These are phyloP conservation scores for Orussus abietinus DNA, from an alignment of 1,140 invertebrate genomes.

Conservation along the genomic window DNA sequence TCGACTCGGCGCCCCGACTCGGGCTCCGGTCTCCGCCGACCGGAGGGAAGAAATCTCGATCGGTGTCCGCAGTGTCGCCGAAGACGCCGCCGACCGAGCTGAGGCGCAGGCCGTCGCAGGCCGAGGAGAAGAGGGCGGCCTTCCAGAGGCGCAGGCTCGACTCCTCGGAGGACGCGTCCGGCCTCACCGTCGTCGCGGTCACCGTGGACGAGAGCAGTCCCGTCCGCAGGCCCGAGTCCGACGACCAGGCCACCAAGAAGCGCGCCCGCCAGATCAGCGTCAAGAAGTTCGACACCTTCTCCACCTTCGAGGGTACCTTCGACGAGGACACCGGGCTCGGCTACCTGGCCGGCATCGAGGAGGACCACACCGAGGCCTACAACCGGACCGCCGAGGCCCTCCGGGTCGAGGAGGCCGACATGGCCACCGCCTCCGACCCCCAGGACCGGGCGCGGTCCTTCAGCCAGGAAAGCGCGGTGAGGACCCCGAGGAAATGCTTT, in stretches of 20 bases:
- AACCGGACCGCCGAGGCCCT: slow-evolving; percentile 14
- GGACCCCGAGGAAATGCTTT: slow-evolving; percentile 14
- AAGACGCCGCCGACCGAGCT: slow-evolving; percentile 31
- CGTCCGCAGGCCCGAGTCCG: neutral
- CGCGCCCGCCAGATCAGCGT: slow-evolving; percentile 42
- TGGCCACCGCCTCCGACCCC: slow-evolving; percentile 14
- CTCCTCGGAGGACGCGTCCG: slow-evolving; percentile 23
- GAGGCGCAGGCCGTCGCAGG: slow-evolving; percentile 30
- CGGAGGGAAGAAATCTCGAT: slow-evolving; percentile 32
- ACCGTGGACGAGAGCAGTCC: slow-evolving; percentile 19
- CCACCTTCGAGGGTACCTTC: slow-evolving; percentile 42
- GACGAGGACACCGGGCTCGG: slow-evolving; percentile 40
- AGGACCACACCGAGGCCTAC: slow-evolving; percentile 32
- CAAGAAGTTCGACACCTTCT: slow-evolving; percentile 44
- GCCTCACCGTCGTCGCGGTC: slow-evolving; percentile 31
- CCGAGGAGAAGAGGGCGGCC: slow-evolving; percentile 38
- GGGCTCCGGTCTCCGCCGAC: no score
- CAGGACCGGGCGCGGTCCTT: slow-evolving; percentile 18
- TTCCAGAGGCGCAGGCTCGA: slow-evolving; percentile 40
- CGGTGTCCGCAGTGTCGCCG: slow-evolving; percentile 24
- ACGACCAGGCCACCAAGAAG: slow-evolving; percentile 22
- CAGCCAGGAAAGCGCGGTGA: slow-evolving; percentile 35
- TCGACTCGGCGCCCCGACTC: no score
- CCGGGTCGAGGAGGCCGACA: slow-evolving; percentile 24
- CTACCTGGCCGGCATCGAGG: slow-evolving; percentile 37